Percentiles rank a stretch among this genome's conserved stretches.
Evolutionary conservation across 1,140 invertebrate species (phyloP).

Genomic region (Calephelis virginiensis): DNA sequence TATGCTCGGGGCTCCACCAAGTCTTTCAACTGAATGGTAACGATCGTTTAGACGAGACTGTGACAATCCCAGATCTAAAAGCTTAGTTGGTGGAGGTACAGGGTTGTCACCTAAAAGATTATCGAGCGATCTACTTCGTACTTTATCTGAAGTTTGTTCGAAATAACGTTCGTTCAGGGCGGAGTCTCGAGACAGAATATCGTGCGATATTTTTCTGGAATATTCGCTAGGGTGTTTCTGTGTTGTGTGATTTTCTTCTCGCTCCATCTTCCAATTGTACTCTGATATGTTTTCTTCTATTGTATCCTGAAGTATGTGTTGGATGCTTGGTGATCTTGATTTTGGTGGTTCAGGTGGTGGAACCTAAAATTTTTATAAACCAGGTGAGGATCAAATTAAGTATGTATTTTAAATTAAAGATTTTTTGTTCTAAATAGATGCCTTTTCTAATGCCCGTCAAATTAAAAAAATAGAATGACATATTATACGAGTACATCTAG

Average conservation of each 20-base stretch:
- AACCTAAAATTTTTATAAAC: constrained; percentile 51
- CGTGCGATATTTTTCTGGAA: constrained; percentile 85
- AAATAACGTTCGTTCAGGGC: constrained; percentile 94
- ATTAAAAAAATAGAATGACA: too few relatives aligned
- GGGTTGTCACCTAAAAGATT: constrained; percentile 84
- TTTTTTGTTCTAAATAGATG: too few relatives aligned
- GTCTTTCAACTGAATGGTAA: constrained; percentile 90
- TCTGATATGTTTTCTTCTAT: constrained; percentile 65
- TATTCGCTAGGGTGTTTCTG: constrained; percentile 56
- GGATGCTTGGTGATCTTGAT: constrained; percentile 65
- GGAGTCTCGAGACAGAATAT: constrained; percentile 89
- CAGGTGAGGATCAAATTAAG: not conserved
- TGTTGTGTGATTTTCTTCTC: constrained; percentile 49
- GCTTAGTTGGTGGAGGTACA: constrained; percentile 75
- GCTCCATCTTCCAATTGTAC: constrained; percentile 69
- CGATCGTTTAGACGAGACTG: constrained; percentile 91
- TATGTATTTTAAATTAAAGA: too few relatives aligned
- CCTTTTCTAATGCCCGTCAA: too few relatives aligned
- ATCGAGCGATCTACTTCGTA: constrained; percentile 89
- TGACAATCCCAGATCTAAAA: constrained; percentile 87
- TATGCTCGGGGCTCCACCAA: constrained; percentile 76
- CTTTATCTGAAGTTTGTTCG: constrained; percentile 85
- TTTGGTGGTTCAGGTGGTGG: constrained; percentile 79
- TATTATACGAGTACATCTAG: too few relatives aligned
- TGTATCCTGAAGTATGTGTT: constrained; percentile 72